These are phyloP conservation scores for Channa argus DNA, from an alignment of 2,113 vertebrate species.

Conservation along the genomic window DNA sequence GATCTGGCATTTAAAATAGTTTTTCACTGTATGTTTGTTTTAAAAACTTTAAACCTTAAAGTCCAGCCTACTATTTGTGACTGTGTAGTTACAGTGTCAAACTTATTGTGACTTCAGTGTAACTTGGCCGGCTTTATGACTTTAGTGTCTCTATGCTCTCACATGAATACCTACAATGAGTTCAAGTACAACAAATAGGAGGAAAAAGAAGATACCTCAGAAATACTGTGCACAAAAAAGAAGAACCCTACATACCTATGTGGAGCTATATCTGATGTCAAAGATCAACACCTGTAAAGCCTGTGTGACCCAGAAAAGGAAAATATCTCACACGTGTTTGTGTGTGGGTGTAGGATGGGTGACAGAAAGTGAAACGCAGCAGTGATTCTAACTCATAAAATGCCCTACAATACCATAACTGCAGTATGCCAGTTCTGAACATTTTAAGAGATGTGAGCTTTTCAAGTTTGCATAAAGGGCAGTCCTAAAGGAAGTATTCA, in stretches of 20 bases:
- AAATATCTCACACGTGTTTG: not conserved
- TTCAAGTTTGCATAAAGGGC: too few relatives aligned
- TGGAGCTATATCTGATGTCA: not conserved
- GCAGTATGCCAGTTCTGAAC: too few relatives aligned
- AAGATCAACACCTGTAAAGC: not conserved
- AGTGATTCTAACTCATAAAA: too few relatives aligned
- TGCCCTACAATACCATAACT: too few relatives aligned
- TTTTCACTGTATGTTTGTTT: conserved; percentile 14
- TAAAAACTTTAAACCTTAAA: not conserved
- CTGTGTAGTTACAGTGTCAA: conserved; percentile 27
- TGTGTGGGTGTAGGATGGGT: too few relatives aligned
- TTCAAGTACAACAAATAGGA: not conserved
- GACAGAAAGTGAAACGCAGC: too few relatives aligned
- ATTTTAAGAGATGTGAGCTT: too few relatives aligned
- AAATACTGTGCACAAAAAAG: conserved; percentile 4
- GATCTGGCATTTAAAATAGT: not conserved
- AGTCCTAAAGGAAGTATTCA: too few relatives aligned
- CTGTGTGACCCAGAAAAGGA: not conserved
- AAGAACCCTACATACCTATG: not conserved
- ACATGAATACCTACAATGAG: conserved; percentile 35
- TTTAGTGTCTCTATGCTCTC: conserved; percentile 29
- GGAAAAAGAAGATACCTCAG: conserved; percentile 4
- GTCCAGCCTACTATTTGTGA: conserved; percentile 1
- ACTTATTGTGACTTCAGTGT: not conserved
- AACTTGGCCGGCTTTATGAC: conserved; percentile 25